Evolutionary conservation across 2,797 vertebrate genomes (phyloP).

Genomic region (Neosilurus hyrtlii): DNA sequence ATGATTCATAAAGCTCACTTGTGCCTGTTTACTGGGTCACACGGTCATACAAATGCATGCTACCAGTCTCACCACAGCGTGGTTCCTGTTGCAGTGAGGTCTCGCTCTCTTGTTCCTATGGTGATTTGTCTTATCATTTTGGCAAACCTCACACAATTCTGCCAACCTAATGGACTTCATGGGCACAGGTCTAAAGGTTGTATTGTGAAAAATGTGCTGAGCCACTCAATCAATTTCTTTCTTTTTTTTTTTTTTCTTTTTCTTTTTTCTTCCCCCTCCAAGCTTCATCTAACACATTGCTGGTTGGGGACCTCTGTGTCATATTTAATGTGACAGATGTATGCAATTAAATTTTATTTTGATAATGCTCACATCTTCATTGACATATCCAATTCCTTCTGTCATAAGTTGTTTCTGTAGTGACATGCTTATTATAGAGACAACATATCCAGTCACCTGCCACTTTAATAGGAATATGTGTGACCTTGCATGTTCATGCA

Average conservation of each 20-base stretch:
- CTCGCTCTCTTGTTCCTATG: constrained; percentile 5
- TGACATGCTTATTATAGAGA: not conserved
- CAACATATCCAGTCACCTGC: not conserved
- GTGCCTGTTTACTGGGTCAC: constrained; percentile 16
- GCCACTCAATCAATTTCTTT: constrained; percentile 10
- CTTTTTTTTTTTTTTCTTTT: no score
- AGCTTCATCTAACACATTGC: not conserved
- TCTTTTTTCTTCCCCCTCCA: no score
- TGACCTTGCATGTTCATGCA: not conserved
- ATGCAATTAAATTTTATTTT: constrained; percentile 4
- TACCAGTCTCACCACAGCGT: constrained; percentile 11
- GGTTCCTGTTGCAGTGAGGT: not conserved
- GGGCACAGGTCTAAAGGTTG: constrained; percentile 14
- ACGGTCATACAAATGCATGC: not conserved
- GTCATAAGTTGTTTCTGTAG: not conserved
- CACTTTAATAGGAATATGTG: not conserved
- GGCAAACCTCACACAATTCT: constrained; percentile 8
- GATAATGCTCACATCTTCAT: not conserved
- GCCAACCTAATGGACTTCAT: constrained; percentile 23
- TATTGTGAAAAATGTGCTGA: constrained; percentile 7
- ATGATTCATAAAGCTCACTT: constrained; percentile 18
- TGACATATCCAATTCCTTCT: not conserved
- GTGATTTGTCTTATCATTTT: constrained; percentile 8
- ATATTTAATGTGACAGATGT: not conserved
- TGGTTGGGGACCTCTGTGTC: not conserved